Conservation (phyloP, 2,888 invertebrate species). For the Cerastis rubricosa region DNA sequence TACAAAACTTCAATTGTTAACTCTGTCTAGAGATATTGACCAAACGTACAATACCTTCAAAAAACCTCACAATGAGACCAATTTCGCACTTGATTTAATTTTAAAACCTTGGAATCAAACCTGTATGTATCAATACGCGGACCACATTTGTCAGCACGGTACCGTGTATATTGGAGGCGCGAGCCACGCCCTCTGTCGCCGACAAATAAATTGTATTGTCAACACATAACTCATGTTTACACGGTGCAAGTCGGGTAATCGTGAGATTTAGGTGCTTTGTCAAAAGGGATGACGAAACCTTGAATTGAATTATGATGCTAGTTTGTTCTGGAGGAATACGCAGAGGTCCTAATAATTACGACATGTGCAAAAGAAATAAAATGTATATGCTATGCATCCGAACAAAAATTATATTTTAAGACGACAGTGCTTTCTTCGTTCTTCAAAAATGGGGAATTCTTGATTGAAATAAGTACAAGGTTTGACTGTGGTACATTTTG, state of each 20-base stretch:
- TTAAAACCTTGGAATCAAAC: slow-evolving; percentile 13
- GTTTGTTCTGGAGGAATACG: not conserved
- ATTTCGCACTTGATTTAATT: slow-evolving; percentile 27
- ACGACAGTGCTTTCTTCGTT: not conserved
- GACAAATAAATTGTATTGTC: slow-evolving; percentile 52
- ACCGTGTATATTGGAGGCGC: slow-evolving; percentile 15
- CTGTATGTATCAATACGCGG: not conserved
- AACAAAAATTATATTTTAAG: not conserved
- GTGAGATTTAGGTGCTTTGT: slow-evolving; percentile 28
- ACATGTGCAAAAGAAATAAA: not conserved
- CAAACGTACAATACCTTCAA: not conserved
- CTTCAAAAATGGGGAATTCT: not conserved
- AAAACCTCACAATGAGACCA: slow-evolving; percentile 4
- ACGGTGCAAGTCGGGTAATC: slow-evolving; percentile 29
- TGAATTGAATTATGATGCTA: not conserved
- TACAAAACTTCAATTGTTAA: not conserved
- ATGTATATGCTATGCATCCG: too few species aligned
- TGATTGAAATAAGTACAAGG: not conserved
- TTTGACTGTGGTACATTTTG: not conserved
- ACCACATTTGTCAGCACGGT: slow-evolving; percentile 22
- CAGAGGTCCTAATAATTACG: not conserved
- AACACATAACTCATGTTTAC: slow-evolving; percentile 49
- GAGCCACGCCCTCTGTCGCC: slow-evolving; percentile 37
- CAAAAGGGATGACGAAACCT: slow-evolving; percentile 6
- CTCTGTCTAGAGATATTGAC: not conserved